Evolutionary conservation across 2,113 vertebrate species (phyloP), one percentile per base, ranked within the genome.

Genomic region (Hydrochoerus hydrochaeris): DNA sequence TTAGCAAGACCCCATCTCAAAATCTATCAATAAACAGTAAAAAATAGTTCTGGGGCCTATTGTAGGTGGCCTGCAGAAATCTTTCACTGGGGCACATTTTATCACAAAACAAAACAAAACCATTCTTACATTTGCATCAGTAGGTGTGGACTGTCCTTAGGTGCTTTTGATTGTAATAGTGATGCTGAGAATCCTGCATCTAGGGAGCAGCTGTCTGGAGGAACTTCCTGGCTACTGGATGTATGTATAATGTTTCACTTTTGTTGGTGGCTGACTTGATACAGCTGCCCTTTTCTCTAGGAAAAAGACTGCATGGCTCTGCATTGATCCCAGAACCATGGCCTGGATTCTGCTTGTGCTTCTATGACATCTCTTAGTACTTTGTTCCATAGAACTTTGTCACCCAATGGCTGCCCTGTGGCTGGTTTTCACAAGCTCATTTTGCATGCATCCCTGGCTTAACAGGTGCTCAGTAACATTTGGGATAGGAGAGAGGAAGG

Each of bases 301-400:
- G 35, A 82, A 87, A 58, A 24, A n/a, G 3, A 6, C 62, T 41
- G 30, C 63, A 63, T 60, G n/a, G 1, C 30, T 46, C 49, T 38
- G 6, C 12, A 52, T 3, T 28, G 26, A 22, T 57, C 0, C 16
- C 28, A 7, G 1, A 6, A 32, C 38, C 3, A 17, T 46, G 20
- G 9, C 30, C 7, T 41, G 0, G 20, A 28, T 11, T 71, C 38
- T 44, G 41, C 57, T 20, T 24, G 0, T 12, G 24, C 54, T 57
- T 46, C 65, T 13, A 8, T 17, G 16, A n/a, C 3, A 24, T 67
- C 11, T 1, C n/a, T 57, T 11, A 14, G 17, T 22, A 5, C 32
- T 49, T 5, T 26, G 30, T 5, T 71, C 22, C 10, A 2, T 0
- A 9, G 17, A 11, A 3, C 19, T 44, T 26, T 24, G 35, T 82